These are phyloP conservation scores for Drosophila kokeensis DNA, from an alignment of 2,888 invertebrate species.

Conservation along the genomic window DNA sequence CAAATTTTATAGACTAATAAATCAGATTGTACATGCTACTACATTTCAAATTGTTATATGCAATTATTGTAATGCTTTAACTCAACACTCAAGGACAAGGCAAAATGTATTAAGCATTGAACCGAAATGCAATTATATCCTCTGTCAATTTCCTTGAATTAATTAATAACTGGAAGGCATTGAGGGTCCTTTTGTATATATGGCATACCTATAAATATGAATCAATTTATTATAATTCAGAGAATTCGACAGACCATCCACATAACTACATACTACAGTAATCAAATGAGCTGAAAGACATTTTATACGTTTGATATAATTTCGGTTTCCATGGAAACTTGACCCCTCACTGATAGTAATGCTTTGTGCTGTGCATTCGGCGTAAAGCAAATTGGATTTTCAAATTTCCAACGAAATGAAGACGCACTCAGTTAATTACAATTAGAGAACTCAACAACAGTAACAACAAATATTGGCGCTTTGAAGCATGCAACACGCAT, in stretches of 20 bases:
- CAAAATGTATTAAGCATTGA: neutral
- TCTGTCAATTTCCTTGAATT: neutral
- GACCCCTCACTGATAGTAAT: neutral
- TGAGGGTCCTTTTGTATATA: neutral
- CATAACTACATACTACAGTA: neutral
- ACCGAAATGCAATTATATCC: neutral
- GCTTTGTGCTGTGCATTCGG: neutral
- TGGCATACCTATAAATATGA: neutral
- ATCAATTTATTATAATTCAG: neutral
- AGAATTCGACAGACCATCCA: neutral
- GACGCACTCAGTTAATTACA: constrained; percentile 1
- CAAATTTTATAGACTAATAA: neutral
- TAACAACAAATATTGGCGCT: neutral
- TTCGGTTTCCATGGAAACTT: neutral
- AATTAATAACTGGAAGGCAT: neutral
- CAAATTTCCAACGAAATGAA: neutral
- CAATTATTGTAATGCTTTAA: neutral
- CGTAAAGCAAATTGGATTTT: neutral
- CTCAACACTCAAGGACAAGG: neutral
- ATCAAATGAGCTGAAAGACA: neutral
- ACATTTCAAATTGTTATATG: neutral
- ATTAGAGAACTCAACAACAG: no score
- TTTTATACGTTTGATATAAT: neutral
- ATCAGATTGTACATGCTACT: neutral
- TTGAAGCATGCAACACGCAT: constrained; percentile 5